A percentile compares a stretch with the other conserved stretches of the same genome.
Conservation (phyloP, 64 coral and sea anemone genomes). For the Trachythela sp. region DNA sequence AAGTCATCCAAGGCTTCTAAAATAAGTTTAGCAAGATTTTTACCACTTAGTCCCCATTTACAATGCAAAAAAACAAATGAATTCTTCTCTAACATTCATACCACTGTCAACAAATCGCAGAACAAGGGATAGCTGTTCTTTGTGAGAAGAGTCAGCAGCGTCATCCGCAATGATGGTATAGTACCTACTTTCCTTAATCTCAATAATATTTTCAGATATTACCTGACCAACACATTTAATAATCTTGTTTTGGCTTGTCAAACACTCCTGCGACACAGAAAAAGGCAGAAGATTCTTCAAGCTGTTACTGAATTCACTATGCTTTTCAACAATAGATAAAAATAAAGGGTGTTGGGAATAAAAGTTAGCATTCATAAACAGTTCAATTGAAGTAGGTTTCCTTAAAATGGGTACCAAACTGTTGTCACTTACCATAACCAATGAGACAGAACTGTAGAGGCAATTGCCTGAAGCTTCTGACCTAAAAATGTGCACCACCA, state of each 20-base stretch:
- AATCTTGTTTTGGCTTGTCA: constrained; percentile 22
- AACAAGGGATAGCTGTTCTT: no score
- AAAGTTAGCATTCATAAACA: background rate
- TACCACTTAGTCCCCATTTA: background rate
- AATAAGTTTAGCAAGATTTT: background rate
- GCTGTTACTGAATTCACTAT: background rate
- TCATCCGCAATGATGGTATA: background rate
- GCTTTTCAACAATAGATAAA: background rate
- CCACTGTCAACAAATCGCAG: no score
- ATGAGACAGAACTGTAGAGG: constrained; percentile 1
- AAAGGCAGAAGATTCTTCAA: background rate
- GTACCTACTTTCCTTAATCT: constrained; percentile 20
- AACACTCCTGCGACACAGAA: background rate
- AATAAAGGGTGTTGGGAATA: background rate
- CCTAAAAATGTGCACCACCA: background rate
- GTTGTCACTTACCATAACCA: background rate
- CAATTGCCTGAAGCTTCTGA: constrained; percentile 11
- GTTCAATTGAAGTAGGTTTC: background rate
- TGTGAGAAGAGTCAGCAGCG: no score
- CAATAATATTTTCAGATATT: background rate
- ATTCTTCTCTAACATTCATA: no score
- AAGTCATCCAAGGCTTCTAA: background rate
- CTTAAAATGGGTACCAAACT: background rate
- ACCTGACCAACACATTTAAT: constrained; percentile 2
- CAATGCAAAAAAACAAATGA: background rate